Base-by-base conservation (phyloP, 2,113 vertebrate species). In the Leptosomus discolor region DNA sequence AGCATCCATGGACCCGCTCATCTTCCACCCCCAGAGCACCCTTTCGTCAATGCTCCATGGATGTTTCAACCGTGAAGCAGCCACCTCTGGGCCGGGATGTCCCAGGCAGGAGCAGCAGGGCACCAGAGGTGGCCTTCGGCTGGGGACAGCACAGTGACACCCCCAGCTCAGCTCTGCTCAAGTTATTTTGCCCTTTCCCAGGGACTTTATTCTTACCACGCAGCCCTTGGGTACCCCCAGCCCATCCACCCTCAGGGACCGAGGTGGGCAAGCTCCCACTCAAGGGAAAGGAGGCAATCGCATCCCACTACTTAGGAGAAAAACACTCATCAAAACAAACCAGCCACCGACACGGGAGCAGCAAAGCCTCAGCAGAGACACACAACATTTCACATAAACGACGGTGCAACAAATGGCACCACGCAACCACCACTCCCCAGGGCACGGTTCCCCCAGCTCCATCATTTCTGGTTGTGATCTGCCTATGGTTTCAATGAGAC, bases 41-140 rank as follows among this genome's bases (percentile, higher is more conserved):
- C 27, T 61, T n/a, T 24, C 45, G 36, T 5, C 39, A 36, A 1
- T 0, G 1, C 8, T 39, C 43, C 10, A 4, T 1, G 0, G 23
- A 16, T 8, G 16, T 23, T 9, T 15, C 50, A n/a, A n/a, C n/a
- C 29, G 1, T 3, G 26, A 24, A 73, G 21, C 70, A 82, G 56
- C 27, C 76, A 32, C 26, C 29, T 30, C 41, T 45, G 43, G 5
- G 32, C 6, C 4, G 5, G 18, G 50, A 78, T 10, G 3, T 5
- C 21, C 13, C 2, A 2, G 58, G 9, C 64, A 75, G 51, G 39
- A 4, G 48, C 10, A 57, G 9, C 36, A 41, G 19, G 29, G 29
- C 16, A 3, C 20, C 6, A 23, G 27, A 13, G 21, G 5, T 15
- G 39, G 9, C 16, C 8, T 63, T 75, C 19, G 29, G 61, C 26